Evolutionary conservation across 37 sponge, comb jelly and placozoan species (phyloP), one percentile per base, ranked within the genome.

Genomic region (Theonella swinhoei): DNA sequence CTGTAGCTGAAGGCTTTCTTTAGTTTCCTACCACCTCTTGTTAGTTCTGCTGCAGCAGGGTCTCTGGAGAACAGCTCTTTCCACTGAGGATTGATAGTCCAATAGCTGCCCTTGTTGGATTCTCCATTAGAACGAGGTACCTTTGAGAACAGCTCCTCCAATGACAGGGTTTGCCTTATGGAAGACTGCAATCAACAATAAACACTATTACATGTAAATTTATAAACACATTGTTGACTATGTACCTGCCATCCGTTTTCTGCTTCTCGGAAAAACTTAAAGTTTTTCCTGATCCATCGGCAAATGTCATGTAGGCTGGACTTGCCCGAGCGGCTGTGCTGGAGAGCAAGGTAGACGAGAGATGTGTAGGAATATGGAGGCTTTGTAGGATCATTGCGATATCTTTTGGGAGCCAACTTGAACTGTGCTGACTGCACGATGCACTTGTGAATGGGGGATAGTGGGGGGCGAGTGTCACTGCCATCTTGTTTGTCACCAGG

Each of bases 161-260:
- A 69, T 11, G 91, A 90, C n/a, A 93, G 84, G 58, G 82, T 93
- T 42, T 93, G 91, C 35, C 91, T 72, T 42, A 93, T 81, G 38
- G 94, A 93, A 47, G 90, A 83, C 94, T 93, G 62, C 25, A 42
- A 82, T n/a, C 32, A 35, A 3, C 8, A 4, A 4, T 26, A 65
- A 23, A 23, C n/a, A 23, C 7, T 7, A 65, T 29, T n/a, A 29
- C 66, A 4, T 3, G 38, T 42, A 19, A 35, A 31, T 36, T 8
- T 34, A 70, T 9, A 31, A 30, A 34, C 22, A 17, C 35, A 34
- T 70, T n/a, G n/a, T n/a, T n/a, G n/a, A n/a, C n/a, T n/a, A 39
- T 66, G 63, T 70, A 95, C 95, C 93, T 97, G 93, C 98, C 98
- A 97, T 41, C 89, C 80, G 30, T 83, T 62, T 31, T 95, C 98